Conservation (phyloP, 2,797 vertebrate species). For the Pagetopsis macropterus region DNA sequence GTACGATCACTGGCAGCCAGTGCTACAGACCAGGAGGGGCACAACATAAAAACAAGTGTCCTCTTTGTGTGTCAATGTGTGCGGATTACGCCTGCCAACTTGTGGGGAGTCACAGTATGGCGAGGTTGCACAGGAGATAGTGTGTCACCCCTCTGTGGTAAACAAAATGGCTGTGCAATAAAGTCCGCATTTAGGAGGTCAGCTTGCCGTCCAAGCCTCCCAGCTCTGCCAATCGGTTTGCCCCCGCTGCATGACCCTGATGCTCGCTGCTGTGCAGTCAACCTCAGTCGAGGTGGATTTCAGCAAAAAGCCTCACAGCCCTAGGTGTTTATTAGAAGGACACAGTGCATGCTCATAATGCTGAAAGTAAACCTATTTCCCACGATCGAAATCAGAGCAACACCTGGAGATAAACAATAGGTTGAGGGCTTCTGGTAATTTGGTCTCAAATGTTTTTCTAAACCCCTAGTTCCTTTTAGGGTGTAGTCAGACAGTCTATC, state of each 20-base stretch:
- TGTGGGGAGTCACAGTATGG: constrained; percentile 43
- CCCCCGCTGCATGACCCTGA: constrained; percentile 48
- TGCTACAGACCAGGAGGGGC: constrained; percentile 15
- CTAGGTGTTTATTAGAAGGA: constrained; percentile 64
- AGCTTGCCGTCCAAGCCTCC: constrained; percentile 43
- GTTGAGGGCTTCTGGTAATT: constrained; percentile 41
- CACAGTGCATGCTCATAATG: constrained; percentile 57
- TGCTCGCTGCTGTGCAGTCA: constrained; percentile 64
- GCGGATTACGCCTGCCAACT: constrained; percentile 38
- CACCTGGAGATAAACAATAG: constrained; percentile 57
- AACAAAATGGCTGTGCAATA: constrained; percentile 74
- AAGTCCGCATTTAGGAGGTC: constrained; percentile 70
- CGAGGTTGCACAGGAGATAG: constrained; percentile 49
- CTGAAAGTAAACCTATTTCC: constrained; percentile 63
- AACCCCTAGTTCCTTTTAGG: constrained; percentile 33
- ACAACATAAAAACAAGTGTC: constrained; percentile 36
- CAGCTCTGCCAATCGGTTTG: constrained; percentile 59
- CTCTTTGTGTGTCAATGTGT: constrained; percentile 22
- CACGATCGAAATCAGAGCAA: constrained; percentile 40
- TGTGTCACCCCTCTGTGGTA: constrained; percentile 53
- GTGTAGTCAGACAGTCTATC: constrained; percentile 1
- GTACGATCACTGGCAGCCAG: constrained; percentile 33
- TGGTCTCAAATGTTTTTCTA: constrained; percentile 42
- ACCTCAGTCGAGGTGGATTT: constrained; percentile 66
- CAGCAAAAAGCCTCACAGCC: constrained; percentile 60